Base-by-base conservation (phyloP, 2,113 vertebrate genomes). In the Zapus hudsonius region DNA sequence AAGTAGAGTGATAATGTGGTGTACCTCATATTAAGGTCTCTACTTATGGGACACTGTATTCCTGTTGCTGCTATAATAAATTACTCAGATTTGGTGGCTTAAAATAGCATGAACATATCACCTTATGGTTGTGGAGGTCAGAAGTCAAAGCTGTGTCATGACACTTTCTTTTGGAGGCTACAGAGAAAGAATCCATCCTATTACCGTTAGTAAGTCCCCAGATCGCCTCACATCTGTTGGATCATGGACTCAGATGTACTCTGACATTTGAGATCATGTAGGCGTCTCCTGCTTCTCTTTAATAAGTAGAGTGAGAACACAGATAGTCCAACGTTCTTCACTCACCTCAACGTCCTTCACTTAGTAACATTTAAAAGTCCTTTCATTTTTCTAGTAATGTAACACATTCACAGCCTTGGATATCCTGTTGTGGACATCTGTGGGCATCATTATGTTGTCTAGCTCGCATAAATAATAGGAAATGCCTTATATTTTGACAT, bases 341-440 rank as follows among this genome's bases (percentile, higher is more conserved):
- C 2, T 2, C 8, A 72, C 76, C 13, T 80, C 27, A 84, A 59
- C 3, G 44, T 33, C 33, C 64, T 88, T 42, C 38, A 8, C 3
- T 59, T 59, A 63, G 25, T 61, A 25, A 15, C 9, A 75, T 38
- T 22, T 25, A 9, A 9, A 78, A 76, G 31, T 4, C 31, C 15
- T 17, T 17, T 12, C 42, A 73, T 52, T 59, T 59, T 25, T 16
- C 73, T 79, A 7, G 76, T 36, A 57, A 64, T 7, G 76, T 36
- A 55, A 57, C 16, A 44, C 17, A 70, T 33, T 44, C 52, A 57
- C 33, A 47, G 5, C 7, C 61, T n/a, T 8, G 8, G 19, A 3
- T 2, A 66, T 16, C 27, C 47, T 0, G 13, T 4, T 0, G 0
- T n/a, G 0, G 5, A 33, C 13, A 22, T 38, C 6, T 75, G 64